Evolutionary conservation across 2,888 invertebrate genomes (phyloP), one percentile per base, ranked within the genome.

Genomic region (Eurytoma californica): DNA sequence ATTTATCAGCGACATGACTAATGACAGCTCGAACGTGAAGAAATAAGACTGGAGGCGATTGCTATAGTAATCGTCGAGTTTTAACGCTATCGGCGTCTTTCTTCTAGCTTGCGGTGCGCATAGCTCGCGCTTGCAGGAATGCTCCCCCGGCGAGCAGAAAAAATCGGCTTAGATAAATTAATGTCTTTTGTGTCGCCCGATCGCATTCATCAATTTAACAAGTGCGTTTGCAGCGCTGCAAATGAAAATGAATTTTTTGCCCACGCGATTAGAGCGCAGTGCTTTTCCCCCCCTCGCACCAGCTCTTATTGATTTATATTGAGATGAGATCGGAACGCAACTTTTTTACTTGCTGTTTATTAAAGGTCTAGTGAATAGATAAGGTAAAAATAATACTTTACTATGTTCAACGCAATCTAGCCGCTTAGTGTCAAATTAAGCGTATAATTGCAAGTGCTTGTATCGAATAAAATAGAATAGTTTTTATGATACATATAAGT

Each of bases 161-260:
- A 79, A 77, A 7, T 39, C 7, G 61, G 7, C 39, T 61, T 2
- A 16, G 79, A 82, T 80, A 79, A 72, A 82, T 83, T 79, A 82
- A 82, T 77, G 81, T 72, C 77, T 58, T 61, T 69, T 69, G 65
- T 74, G 13, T 3, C 9, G 51, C 39, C 7, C 24, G 12, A 9
- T 4, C 3, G 53, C 74, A 70, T 79, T 79, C 57, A 66, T 74
- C 73, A 69, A 73, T 74, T 58, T 28, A 69, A 69, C 49, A 69
- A 73, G 51, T 72, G 47, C 18, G 9, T n/a, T 2, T 24, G 24
- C 24, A 16, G 28, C 30, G 61, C 20, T 47, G 18, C n/a, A 51
- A 72, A 69, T 70, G 24, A 79, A 78, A 49, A 57, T 39, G 13
- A 5, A 60, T 70, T 70, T 73, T 69, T 74, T 66, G 30, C 24